Conservation (phyloP, 2,888 invertebrate species). For the Muscina levida region DNA sequence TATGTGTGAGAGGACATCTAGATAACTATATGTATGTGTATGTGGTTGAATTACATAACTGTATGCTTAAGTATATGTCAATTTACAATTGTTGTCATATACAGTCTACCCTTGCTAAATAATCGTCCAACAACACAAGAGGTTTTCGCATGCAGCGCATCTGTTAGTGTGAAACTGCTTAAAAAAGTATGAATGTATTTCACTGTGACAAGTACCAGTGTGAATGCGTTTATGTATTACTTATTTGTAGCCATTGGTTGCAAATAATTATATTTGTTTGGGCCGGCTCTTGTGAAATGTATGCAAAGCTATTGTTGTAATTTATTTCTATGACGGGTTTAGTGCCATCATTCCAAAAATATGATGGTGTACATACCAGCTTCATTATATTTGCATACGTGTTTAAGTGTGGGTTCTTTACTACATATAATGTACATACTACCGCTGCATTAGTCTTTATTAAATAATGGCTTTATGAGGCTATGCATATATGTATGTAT, state of each 20-base stretch:
- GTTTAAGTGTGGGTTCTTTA: conserved; percentile 22
- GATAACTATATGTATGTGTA: neutral
- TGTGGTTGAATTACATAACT: neutral
- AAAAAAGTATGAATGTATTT: neutral
- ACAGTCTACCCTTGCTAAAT: conserved; percentile 2
- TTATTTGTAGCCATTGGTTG: conserved; percentile 62
- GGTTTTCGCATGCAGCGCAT: no score
- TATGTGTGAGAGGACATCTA: neutral
- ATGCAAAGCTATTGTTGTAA: conserved; percentile 53
- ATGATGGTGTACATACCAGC: no score
- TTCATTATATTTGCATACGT: no score
- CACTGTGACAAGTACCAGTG: conserved; percentile 3
- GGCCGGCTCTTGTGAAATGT: conserved; percentile 30
- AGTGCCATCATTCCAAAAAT: no score
- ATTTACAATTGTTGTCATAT: conserved; percentile 58
- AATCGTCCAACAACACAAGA: no score
- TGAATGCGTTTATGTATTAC: conserved; percentile 38
- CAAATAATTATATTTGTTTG: conserved; percentile 61
- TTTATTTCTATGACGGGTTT: conserved; percentile 39
- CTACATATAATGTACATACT: conserved; percentile 15
- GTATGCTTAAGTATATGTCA: conserved; percentile 17
- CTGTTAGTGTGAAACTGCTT: neutral
- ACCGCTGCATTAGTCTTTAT: conserved; percentile 39
- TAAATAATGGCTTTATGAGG: conserved; percentile 49
- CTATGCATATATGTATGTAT: neutral